Evolutionary conservation across 2,888 invertebrate species (phyloP), one percentile per base, ranked within the genome.

Genomic region (Acronicta alni): DNA sequence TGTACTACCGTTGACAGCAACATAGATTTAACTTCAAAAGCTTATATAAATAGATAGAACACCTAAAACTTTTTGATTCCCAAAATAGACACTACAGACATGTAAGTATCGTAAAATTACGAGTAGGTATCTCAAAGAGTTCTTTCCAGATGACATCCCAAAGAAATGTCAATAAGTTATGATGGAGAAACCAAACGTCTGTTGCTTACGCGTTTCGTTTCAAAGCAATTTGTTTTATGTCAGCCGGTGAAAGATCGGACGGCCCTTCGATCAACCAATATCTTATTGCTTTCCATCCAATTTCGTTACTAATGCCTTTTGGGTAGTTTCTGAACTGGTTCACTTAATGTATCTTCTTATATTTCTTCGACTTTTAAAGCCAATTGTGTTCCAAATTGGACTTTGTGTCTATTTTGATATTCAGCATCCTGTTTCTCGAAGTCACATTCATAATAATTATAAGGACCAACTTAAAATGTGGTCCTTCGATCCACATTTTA

Each of bases 221-320:
- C 64, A 53, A 57, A 65, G 62, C 72, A 67, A 76, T 74, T 68
- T 68, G 58, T 69, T 60, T 45, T 12, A 48, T 48, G 75, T 71
- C 68, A 46, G 46, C 45, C 68, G 54, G 64, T 58, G 54, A 56
- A 32, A 23, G 67, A 45, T 57, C 57, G 61, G 62, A 57, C 46
- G 56, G 63, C 51, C 76, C 72, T 59, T 77, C 72, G 71, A 75
- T 77, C 69, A 67, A 72, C 67, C 72, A 47, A 79, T 79, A 78
- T 76, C 76, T 79, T 80, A 80, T 80, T 80, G 73, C 70, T 73
- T 74, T 74, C 67, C 71, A 70, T 77, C 61, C 73, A 77, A 77
- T 76, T 69, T 74, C 69, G 53, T 57, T 45, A 62, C 57, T 76
- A 74, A 76, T 74, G 72, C 77, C 67, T 72, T 61, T 69, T 57